These are phyloP conservation scores for Saxidomus purpurata DNA, from an alignment of 1,140 invertebrate genomes.

Conservation along the genomic window DNA sequence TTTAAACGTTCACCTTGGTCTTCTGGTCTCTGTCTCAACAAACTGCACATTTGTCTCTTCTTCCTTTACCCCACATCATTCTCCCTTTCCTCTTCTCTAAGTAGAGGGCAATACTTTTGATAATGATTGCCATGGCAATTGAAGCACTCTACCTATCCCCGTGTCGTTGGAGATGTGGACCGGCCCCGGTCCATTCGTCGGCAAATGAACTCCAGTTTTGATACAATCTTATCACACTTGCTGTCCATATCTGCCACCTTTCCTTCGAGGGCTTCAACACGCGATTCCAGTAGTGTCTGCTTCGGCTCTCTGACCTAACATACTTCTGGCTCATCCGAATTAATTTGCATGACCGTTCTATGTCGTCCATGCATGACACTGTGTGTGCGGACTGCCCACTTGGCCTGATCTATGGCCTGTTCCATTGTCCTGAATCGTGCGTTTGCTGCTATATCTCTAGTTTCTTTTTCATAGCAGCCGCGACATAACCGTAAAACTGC, in stretches of 20 bases:
- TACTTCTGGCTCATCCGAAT: not conserved
- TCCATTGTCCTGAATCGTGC: not conserved
- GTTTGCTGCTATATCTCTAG: not conserved
- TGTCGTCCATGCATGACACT: not conserved
- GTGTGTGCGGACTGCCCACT: constrained; percentile 29
- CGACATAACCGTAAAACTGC: constrained; percentile 10
- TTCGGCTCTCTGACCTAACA: too few species aligned
- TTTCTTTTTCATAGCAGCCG: not conserved
- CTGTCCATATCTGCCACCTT: not conserved
- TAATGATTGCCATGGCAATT: not conserved
- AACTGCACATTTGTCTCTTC: not conserved
- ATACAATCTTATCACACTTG: not conserved
- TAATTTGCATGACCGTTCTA: not conserved
- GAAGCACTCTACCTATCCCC: constrained; percentile 5
- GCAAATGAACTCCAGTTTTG: not conserved
- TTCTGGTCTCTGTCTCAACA: not conserved
- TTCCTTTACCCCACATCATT: not conserved
- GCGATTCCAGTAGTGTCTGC: not conserved
- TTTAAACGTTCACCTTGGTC: not conserved
- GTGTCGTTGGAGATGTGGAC: not conserved
- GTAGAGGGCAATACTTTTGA: not conserved
- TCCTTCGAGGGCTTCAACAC: not conserved
- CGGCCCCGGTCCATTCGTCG: not conserved
- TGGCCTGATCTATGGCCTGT: constrained; percentile 29
- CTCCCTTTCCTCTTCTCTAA: not conserved